phyloP scores from a whole-genome alignment of 2,888 invertebrate genomes.

The Drosophila colorata region DNA sequence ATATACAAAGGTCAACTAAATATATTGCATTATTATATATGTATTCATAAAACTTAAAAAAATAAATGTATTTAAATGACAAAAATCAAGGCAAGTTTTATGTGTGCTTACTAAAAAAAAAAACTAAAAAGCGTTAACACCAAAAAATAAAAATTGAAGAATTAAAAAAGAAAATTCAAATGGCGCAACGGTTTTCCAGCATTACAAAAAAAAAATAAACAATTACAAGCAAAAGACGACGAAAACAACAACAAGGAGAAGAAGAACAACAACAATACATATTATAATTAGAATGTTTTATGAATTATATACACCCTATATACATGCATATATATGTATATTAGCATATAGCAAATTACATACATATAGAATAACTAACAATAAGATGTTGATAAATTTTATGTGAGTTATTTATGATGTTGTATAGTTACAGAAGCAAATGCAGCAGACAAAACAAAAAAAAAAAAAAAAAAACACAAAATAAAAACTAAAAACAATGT shows the following conservation, averaged over 20 bases:
- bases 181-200: slow-evolving; percentile 28
- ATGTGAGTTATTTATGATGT: slow-evolving; percentile 76
- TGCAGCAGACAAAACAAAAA: slow-evolving; percentile 18
- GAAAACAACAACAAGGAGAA: slow-evolving; percentile 23
- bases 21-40: background rate
- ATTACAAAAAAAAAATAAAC: slow-evolving; percentile 16
- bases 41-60: background rate
- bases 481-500: background rate
- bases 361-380: slow-evolving; percentile 29
- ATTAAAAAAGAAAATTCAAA: background rate
- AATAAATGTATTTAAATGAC: slow-evolving; percentile 1
- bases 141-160: background rate
- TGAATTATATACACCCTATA: slow-evolving; percentile 76
- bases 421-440: slow-evolving; percentile 57
- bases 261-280: slow-evolving; percentile 51
- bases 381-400: slow-evolving; percentile 74
- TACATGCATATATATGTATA: slow-evolving; percentile 33
- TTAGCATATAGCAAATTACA: slow-evolving; percentile 31
- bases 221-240: background rate
- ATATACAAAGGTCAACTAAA: background rate
- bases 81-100: slow-evolving; percentile 26
- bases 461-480: slow-evolving; percentile 28
- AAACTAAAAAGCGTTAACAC: slow-evolving; percentile 3
- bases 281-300: slow-evolving; percentile 74
- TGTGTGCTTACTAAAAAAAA: slow-evolving; percentile 40